Percentiles rank a stretch among this genome's conserved stretches.
phyloP scores from a whole-genome alignment of 2,888 invertebrate species.

The Epiblema foenella region DNA sequence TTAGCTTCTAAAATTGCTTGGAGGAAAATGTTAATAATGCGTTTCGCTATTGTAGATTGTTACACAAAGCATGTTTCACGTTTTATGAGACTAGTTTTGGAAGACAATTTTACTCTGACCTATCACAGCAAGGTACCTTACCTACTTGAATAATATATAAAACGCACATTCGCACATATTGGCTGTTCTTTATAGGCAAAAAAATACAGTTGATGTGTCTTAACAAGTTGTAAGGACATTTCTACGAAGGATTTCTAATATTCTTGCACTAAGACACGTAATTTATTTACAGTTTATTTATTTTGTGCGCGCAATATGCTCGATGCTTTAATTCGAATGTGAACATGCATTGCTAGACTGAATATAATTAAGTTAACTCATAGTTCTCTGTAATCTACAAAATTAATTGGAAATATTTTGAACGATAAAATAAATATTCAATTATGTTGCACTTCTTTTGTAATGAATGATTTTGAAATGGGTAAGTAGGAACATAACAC shows the following conservation, averaged over 20 bases:
- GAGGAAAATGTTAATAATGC: slow-evolving; percentile 35
- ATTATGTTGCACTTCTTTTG: not conserved
- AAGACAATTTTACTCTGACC: not conserved
- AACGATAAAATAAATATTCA: not conserved
- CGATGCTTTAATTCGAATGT: not conserved
- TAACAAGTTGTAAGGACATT: too few relatives aligned
- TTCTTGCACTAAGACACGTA: not conserved
- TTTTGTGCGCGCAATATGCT: not conserved
- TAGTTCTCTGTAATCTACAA: not conserved
- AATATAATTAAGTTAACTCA: too few relatives aligned
- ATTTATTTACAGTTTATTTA: not conserved
- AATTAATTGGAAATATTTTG: not conserved
- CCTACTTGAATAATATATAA: too few relatives aligned
- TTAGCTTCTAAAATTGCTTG: slow-evolving; percentile 26
- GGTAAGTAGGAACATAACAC: too few relatives aligned
- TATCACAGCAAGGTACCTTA: too few relatives aligned
- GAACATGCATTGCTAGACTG: too few relatives aligned
- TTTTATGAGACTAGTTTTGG: not conserved
- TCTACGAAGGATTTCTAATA: not conserved
- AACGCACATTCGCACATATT: too few relatives aligned
- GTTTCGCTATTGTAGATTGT: not conserved
- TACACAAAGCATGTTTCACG: not conserved
- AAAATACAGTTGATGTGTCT: too few relatives aligned
- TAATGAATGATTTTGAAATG: not conserved
- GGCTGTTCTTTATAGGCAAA: too few relatives aligned